Conservation (phyloP, 1,140 invertebrate species). For the Pseudomyrmex dendroicus region DNA sequence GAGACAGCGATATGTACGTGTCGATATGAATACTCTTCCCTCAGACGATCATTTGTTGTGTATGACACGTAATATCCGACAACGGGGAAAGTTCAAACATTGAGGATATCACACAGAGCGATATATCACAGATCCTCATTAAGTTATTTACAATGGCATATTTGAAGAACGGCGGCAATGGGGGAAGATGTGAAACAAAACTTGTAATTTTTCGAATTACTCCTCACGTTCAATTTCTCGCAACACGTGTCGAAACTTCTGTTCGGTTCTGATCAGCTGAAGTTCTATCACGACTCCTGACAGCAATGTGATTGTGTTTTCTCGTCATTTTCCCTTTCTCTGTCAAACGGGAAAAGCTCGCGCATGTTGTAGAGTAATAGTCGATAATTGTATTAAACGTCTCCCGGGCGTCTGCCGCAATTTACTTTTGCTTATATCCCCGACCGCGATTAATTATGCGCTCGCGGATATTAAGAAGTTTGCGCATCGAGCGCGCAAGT, state of each 20-base stretch:
- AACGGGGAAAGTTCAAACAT: neutral
- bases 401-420: conserved; percentile 24
- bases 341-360: neutral
- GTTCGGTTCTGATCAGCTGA: too few species aligned
- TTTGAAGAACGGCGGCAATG: too few species aligned
- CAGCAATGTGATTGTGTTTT: neutral
- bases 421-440: conserved; percentile 53
- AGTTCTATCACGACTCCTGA: too few species aligned
- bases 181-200: too few species aligned
- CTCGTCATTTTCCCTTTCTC: neutral
- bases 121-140: too few species aligned
- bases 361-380: conserved; percentile 37
- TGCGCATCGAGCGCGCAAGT: conserved; percentile 24
- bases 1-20: conserved; percentile 6
- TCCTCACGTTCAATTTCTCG: too few species aligned
- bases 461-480: conserved; percentile 48
- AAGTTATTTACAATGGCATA: too few species aligned
- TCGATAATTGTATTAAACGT: conserved; percentile 44
- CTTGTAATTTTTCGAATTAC: too few species aligned
- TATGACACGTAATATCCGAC: neutral
- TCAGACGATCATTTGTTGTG: conserved; percentile 17
- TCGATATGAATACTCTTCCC: neutral
- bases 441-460: conserved; percentile 52
- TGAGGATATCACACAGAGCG: neutral
- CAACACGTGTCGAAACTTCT: too few species aligned